A percentile compares a stretch with the other conserved stretches of the same genome.
phyloP scores from a whole-genome alignment of 2,888 invertebrate genomes.

The Lysandra coridon region DNA sequence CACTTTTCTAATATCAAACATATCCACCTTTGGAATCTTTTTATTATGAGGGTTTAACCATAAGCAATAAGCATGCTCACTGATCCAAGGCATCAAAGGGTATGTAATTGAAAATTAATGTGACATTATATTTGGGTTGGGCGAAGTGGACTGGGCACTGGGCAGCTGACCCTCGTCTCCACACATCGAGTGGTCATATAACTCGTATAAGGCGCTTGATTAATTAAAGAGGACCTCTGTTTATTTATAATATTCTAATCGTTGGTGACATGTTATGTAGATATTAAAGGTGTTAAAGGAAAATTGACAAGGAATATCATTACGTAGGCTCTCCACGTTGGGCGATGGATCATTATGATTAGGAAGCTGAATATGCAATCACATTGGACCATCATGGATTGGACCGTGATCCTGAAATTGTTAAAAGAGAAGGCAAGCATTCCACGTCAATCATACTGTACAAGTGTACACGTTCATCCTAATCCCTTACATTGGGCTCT shows the following conservation, averaged over 20 bases:
- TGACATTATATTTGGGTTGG: constrained; percentile 42
- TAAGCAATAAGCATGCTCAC: background rate
- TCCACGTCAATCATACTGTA: too few species aligned
- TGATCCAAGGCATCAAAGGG: background rate
- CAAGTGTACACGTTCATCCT: too few species aligned
- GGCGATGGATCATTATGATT: too few species aligned
- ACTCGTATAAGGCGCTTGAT: background rate
- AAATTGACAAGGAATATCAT: background rate
- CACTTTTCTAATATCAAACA: background rate
- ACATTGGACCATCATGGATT: too few species aligned
- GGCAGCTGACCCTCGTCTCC: constrained; percentile 51
- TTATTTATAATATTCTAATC: background rate
- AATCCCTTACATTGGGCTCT: too few species aligned
- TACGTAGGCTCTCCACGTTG: too few species aligned
- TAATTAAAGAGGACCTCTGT: constrained; percentile 1
- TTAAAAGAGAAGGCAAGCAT: too few species aligned
- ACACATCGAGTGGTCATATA: constrained; percentile 18
- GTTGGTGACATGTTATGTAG: constrained; percentile 42
- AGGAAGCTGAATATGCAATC: too few species aligned
- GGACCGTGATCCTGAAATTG: too few species aligned
- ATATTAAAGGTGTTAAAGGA: background rate
- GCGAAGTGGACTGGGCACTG: constrained; percentile 56
- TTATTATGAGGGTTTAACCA: background rate
- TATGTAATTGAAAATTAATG: constrained; percentile 16
- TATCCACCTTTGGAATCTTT: background rate